phyloP scores from a whole-genome alignment of 2,113 vertebrate species.

The Microcebus ravelobensis region DNA sequence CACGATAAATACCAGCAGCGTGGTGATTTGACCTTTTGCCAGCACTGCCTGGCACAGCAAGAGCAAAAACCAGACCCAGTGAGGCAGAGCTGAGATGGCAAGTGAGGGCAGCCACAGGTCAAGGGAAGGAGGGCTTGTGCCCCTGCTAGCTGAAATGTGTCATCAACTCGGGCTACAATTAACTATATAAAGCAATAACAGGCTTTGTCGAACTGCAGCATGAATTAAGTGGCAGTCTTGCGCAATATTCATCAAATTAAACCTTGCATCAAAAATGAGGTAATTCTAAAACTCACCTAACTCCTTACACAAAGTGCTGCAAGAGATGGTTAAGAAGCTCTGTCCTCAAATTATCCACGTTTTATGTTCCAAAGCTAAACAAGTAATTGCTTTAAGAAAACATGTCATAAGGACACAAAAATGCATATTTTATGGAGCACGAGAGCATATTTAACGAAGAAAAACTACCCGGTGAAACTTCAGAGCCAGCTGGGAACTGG shows the following conservation, averaged over 20 bases:
- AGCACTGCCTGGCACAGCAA: background rate
- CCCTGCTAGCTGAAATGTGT: background rate
- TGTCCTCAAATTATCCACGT: background rate
- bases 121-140: background rate
- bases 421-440: background rate
- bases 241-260: background rate
- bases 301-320: background rate
- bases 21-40: background rate
- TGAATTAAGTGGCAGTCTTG: background rate
- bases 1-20: background rate
- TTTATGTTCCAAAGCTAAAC: background rate
- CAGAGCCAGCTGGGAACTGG: background rate
- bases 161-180: background rate
- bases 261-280: constrained; percentile 28
- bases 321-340: background rate
- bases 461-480: background rate
- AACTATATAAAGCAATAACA: background rate
- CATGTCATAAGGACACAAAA: background rate
- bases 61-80: background rate
- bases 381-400: background rate
- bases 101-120: background rate
- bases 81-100: background rate
- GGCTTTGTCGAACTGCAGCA: constrained; percentile 1
- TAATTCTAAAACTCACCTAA: background rate
- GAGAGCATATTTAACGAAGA: background rate